Percentiles rank a stretch among this genome's conserved stretches.
phyloP scores from a whole-genome alignment of 2,797 vertebrate genomes.

The Picus viridis region DNA sequence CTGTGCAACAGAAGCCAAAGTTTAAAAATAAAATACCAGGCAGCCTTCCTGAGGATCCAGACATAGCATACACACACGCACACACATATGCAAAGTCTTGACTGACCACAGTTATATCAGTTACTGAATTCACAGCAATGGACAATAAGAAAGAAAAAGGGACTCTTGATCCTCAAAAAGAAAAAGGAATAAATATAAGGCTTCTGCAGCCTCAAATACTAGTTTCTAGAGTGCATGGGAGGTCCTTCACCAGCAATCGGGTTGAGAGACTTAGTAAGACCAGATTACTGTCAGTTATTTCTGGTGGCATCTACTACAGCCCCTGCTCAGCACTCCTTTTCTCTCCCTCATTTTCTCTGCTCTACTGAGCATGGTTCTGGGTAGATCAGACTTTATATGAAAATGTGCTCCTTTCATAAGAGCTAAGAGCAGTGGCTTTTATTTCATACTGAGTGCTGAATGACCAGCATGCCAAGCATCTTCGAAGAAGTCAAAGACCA shows the following conservation, averaged over 20 bases:
- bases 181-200: constrained; percentile 34
- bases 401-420: background rate
- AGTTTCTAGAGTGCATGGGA: background rate
- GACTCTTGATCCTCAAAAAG: constrained; percentile 35
- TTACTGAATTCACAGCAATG: background rate
- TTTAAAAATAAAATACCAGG: constrained; percentile 79
- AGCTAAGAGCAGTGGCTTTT: background rate
- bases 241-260: background rate
- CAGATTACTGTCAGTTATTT: background rate
- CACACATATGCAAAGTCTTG: background rate
- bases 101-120: background rate
- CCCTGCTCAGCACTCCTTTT: background rate
- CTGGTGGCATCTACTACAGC: background rate
- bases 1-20: constrained; percentile 62
- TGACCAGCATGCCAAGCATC: background rate
- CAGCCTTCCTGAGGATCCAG: constrained; percentile 72
- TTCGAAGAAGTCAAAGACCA: constrained; percentile 4
- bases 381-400: background rate
- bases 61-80: constrained; percentile 52
- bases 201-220: background rate
- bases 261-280: background rate
- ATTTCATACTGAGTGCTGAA: background rate
- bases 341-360: background rate
- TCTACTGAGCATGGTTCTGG: background rate
- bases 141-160: background rate